phyloP scores from a whole-genome alignment of 2,888 invertebrate species.

The Oscheius myriophilus region DNA sequence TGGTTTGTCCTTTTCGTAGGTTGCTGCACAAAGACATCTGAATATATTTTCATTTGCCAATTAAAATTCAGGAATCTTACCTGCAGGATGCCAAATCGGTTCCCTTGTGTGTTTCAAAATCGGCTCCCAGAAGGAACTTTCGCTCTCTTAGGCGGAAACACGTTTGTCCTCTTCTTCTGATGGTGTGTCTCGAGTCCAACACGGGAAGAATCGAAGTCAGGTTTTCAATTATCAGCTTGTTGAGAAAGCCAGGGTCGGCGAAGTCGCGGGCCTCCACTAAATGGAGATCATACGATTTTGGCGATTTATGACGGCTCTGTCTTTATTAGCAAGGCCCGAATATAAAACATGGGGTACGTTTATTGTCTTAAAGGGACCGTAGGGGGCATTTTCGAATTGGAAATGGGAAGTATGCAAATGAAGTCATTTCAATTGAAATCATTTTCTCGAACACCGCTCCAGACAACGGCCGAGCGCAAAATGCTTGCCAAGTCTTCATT shows the following conservation, averaged over 20 bases:
- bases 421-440: no score
- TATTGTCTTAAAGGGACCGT: no score
- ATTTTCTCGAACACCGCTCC: no score
- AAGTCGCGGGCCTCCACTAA: no score
- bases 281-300: not conserved
- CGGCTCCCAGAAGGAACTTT: slow-evolving; percentile 58
- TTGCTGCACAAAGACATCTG: slow-evolving; percentile 55
- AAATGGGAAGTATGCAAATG: no score
- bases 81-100: slow-evolving; percentile 60
- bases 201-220: slow-evolving; percentile 22
- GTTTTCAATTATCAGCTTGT: slow-evolving; percentile 47
- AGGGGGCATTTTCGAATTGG: no score
- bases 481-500: no score
- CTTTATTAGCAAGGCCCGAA: no score
- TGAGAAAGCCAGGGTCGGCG: slow-evolving; percentile 43
- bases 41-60: not conserved
- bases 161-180: slow-evolving; percentile 32
- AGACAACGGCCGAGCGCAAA: no score
- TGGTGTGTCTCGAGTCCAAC: slow-evolving; percentile 19
- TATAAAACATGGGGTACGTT: no score
- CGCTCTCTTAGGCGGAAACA: slow-evolving; percentile 63
- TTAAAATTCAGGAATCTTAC: slow-evolving; percentile 23
- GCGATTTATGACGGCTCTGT: no score
- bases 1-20: slow-evolving; percentile 32
- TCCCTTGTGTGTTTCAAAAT: slow-evolving; percentile 50